Base-by-base conservation (phyloP, 35 echinoderm and acorn worm species). In the Strongylocentrotus purpuratus region DNA sequence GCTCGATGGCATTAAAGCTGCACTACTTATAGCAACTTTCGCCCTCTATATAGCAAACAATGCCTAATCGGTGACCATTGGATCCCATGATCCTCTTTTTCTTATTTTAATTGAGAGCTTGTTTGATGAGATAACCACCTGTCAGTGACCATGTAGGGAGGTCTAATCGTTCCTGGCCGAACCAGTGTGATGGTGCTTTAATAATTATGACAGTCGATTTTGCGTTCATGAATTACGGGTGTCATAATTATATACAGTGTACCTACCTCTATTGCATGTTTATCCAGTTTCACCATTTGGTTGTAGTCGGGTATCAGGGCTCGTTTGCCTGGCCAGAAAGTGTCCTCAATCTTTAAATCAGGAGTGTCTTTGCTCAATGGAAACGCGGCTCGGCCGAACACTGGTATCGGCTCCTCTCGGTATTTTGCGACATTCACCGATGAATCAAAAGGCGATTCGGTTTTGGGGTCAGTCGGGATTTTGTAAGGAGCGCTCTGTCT, bases 241-340 rank as follows among this genome's bases (percentile, higher is more conserved):
- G 4, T 78, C 65, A n/a, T n/a, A 70, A 4, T 70, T 70, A n/a
- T n/a, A n/a, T n/a, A n/a, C n/a, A 50, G n/a, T n/a, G n/a, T n/a
- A 87, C 95, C 50, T 31, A 95, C 95, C 86, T 95, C 33, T 0
- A 95, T 60, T 3, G 88, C 95, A 45, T 92, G 95, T 60, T 92
- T 45, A 46, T 95, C 95, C 4, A 95, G 45, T 71, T 31, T 33
- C 88, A 47, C 41, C 86, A 95, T 95, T 31, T 47, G 28, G n/a
- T 92, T 78, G 33, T 88, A 91, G 46, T 92, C 88, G 18, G 86
- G 86, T 18, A 95, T 95, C 86, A 95, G 47, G 35, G 61, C 46
- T 31, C 78, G 31, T 88, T 95, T 95, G 4, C 46, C 94, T 9
- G 70, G 35, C 94, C 94, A 95, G 46, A 95, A 95, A 10, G 94